These are phyloP conservation scores for Aramus guarauna DNA, from an alignment of 2,113 vertebrate genomes.

Conservation along the genomic window DNA sequence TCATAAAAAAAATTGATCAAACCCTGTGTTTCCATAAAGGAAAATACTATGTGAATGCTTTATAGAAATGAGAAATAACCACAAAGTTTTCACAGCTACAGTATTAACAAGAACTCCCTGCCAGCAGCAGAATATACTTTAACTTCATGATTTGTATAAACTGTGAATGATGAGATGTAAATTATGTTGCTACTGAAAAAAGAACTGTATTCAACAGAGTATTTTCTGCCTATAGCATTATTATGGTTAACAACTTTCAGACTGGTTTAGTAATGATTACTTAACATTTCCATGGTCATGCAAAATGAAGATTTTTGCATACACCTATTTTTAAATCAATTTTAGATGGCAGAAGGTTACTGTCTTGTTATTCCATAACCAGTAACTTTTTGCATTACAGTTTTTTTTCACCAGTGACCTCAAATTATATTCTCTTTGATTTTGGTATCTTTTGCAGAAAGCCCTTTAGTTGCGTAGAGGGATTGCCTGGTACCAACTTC, in stretches of 20 bases:
- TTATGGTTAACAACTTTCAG: background rate
- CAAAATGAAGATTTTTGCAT: background rate
- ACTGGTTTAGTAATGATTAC: background rate
- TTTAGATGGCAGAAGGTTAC: background rate
- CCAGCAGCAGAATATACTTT: background rate
- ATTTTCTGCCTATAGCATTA: background rate
- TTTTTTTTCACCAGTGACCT: background rate
- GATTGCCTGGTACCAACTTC: background rate
- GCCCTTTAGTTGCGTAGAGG: background rate
- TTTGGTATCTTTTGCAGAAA: background rate
- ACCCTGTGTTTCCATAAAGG: background rate
- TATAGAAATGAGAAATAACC: constrained; percentile 8
- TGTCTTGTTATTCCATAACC: background rate
- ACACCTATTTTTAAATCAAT: background rate
- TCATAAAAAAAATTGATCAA: background rate
- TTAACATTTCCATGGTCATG: background rate
- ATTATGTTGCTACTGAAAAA: background rate
- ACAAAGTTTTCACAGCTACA: background rate
- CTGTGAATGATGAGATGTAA: constrained; percentile 7
- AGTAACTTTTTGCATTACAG: background rate
- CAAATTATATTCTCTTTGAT: background rate
- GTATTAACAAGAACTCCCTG: background rate
- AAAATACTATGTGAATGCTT: background rate
- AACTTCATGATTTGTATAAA: background rate
- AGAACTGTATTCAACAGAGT: background rate